Base-by-base conservation (phyloP, 2,888 invertebrate species). In the Lithophane ornitopus region DNA sequence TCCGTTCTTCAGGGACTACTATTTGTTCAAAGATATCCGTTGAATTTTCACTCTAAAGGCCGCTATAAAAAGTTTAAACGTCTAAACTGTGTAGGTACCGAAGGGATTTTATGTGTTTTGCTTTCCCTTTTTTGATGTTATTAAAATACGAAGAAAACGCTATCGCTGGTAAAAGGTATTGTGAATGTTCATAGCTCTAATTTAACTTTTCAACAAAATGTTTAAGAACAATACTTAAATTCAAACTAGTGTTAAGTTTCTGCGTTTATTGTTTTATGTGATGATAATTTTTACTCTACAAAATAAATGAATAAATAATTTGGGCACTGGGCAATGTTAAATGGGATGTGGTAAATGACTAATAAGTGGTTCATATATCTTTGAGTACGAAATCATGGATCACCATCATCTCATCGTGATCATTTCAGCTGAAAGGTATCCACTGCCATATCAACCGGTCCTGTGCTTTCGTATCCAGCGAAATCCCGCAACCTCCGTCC, bases 21-120 rank as follows among this genome's bases (percentile, higher is more conserved):
- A 93, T 94, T 94, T 94, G 92, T 94, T 93, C 91, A 89, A 91
- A 91, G 92, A 92, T 92, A 92, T 91, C 92, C 91, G 91, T 91
- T 92, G 93, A 94, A 93, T 93, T 94, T 94, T 93, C 88, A 92
- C 90, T 91, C 89, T 91, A 90, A 92, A 91, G 89, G 89, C 90
- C 82, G 90, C 90, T 89, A 92, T 94, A 93, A 94, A 94, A 94
- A 93, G 92, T 94, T 93, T 88, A 92, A 93, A 92, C 86, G 88
- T 87, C 88, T 89, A 88, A 92, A 92, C 89, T 90, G 91, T 88
- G 86, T 87, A 87, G 85, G 82, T 89, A 88, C 85, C 79, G 82
- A 90, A 87, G 85, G 86, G 81, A 87, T 91, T 91, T 91, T 90
- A 91, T 89, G 89, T 88, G 78, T 88, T 89, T 86, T 84, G 82